Evolutionary conservation across 1,140 invertebrate species (phyloP).

Genomic region (Rhysida immarginata): DNA sequence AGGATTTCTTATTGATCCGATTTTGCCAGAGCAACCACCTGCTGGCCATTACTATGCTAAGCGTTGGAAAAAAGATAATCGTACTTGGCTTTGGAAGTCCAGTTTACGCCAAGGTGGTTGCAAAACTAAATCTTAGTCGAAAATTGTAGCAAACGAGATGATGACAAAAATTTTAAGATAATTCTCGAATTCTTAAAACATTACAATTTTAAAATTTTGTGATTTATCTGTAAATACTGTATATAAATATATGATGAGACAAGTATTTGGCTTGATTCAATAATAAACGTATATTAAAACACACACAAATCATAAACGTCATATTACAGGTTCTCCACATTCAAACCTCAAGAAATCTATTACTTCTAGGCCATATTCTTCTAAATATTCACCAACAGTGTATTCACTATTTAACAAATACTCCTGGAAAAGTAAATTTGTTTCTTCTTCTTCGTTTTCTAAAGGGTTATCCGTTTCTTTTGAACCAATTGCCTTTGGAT

Average conservation of each 20-base stretch:
- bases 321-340: conserved; percentile 41
- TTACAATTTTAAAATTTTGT: not conserved
- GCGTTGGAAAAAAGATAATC: conserved; percentile 9
- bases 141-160: not conserved
- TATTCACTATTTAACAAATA: conserved; percentile 60
- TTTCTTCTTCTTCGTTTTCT: conserved; percentile 49
- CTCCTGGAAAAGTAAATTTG: conserved; percentile 60
- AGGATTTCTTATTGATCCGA: not conserved
- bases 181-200: too few relatives aligned
- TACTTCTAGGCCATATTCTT: conserved; percentile 47
- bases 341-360: conserved; percentile 73
- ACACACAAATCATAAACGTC: not conserved
- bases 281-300: not conserved
- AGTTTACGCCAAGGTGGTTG: not conserved
- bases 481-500: conserved; percentile 59
- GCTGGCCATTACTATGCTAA: not conserved
- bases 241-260: not conserved
- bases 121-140: not conserved
- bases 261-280: not conserved
- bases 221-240: not conserved
- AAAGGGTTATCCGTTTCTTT: conserved; percentile 42
- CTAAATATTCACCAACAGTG: conserved; percentile 54
- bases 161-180: too few relatives aligned
- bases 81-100: conserved; percentile 11
- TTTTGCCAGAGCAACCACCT: not conserved